Conservation (phyloP, 2,888 invertebrate species). For the Steinernema hermaphroditum region DNA sequence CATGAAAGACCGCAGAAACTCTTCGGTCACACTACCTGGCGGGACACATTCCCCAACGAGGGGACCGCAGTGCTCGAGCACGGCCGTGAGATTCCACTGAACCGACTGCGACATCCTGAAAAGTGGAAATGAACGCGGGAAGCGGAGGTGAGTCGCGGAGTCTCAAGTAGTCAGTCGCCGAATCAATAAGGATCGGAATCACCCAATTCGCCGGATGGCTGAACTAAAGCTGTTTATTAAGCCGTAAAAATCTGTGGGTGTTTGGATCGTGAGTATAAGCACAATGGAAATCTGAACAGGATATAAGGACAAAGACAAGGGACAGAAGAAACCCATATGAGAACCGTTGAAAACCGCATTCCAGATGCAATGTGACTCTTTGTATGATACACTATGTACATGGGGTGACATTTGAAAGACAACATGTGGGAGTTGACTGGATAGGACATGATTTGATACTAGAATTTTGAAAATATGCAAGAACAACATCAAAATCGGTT, state of each 20-base stretch:
- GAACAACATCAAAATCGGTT: not conserved
- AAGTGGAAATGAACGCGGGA: not conserved
- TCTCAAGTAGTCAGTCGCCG: too few relatives aligned
- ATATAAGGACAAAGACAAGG: not conserved
- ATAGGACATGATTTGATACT: not conserved
- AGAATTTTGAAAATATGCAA: not conserved
- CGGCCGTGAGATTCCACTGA: not conserved
- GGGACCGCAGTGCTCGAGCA: not conserved
- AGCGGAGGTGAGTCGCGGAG: not conserved
- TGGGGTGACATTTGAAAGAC: not conserved
- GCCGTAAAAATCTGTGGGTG: not conserved
- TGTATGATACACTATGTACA: constrained; percentile 15
- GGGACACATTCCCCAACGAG: not conserved
- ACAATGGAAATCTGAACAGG: not conserved
- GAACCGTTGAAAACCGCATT: constrained; percentile 11
- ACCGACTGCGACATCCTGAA: not conserved
- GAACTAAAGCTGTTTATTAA: constrained; percentile 16
- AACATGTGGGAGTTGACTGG: not conserved
- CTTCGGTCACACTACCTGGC: not conserved
- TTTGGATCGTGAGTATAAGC: not conserved
- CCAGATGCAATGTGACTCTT: too few relatives aligned
- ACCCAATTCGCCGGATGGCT: too few relatives aligned
- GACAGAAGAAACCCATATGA: constrained; percentile 13
- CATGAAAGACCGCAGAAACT: not conserved
- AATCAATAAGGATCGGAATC: too few relatives aligned